phyloP scores from a whole-genome alignment of 2,888 invertebrate genomes.

The Tyria jacobaeae region DNA sequence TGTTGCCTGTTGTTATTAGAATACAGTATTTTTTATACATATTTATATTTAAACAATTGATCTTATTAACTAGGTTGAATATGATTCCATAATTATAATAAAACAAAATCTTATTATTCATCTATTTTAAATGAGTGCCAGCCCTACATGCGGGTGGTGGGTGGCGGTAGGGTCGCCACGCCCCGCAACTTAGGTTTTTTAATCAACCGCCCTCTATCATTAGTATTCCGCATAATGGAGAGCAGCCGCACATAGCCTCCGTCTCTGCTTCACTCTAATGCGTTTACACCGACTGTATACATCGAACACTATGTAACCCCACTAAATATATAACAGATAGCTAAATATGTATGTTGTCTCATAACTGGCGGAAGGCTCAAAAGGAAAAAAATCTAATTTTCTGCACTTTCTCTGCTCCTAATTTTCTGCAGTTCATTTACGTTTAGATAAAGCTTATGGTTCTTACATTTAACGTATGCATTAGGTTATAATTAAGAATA shows the following conservation, averaged over 20 bases:
- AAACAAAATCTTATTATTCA: no score
- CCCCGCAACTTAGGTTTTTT: conserved; percentile 80
- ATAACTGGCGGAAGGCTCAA: not conserved
- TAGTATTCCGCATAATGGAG: conserved; percentile 82
- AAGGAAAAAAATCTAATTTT: conserved; percentile 4
- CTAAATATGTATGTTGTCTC: not conserved
- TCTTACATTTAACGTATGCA: conserved; percentile 16
- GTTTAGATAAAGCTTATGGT: not conserved
- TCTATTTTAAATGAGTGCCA: conserved; percentile 28
- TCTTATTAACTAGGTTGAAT: no score
- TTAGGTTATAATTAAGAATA: not conserved
- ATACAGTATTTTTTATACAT: no score
- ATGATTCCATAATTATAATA: no score
- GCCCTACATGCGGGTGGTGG: conserved; percentile 49
- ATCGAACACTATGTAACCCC: not conserved
- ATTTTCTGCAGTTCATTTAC: no score
- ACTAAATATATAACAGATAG: not conserved
- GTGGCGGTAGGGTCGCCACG: conserved; percentile 61
- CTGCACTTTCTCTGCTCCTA: no score
- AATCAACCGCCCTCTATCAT: conserved; percentile 84
- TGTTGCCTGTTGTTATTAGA: no score
- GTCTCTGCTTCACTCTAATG: conserved; percentile 32
- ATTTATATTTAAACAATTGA: no score
- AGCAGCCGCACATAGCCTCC: conserved; percentile 33
- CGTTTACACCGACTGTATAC: conserved; percentile 37